phyloP scores from a whole-genome alignment of 2,888 invertebrate genomes.

The Catocala sponsa region DNA sequence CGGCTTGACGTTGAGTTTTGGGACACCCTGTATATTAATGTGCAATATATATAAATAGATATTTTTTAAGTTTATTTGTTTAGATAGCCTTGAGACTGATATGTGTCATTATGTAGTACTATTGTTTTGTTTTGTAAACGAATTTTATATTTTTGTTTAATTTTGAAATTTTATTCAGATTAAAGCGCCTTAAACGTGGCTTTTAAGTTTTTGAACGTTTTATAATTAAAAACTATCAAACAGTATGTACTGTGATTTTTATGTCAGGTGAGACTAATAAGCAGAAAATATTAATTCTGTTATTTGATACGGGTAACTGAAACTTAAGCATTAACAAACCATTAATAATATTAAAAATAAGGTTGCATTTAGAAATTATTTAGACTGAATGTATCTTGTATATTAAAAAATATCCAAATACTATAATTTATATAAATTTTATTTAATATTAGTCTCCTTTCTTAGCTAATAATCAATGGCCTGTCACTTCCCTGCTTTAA shows the following conservation, averaged over 20 bases:
- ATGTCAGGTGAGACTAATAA: constrained; percentile 18
- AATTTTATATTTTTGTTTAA: no score
- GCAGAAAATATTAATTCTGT: constrained; percentile 26
- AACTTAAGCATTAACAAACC: constrained; percentile 26
- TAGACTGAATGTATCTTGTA: constrained; percentile 12
- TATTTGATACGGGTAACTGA: constrained; percentile 26
- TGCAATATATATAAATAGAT: no score
- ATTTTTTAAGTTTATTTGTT: no score
- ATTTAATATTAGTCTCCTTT: constrained; percentile 4
- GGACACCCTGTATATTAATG: no score
- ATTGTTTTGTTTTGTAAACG: no score
- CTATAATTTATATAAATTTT: constrained; percentile 17
- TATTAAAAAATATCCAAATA: constrained; percentile 23
- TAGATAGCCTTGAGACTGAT: no score
- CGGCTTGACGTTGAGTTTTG: no score
- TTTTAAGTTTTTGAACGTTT: background rate
- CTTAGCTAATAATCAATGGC: background rate
- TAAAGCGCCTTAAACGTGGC: no score
- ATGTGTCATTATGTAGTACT: no score
- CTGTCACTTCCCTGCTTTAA: no score
- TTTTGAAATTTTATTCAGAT: no score
- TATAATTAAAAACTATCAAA: background rate
- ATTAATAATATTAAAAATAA: constrained; percentile 23
- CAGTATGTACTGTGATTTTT: background rate
- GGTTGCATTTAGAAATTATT: constrained; percentile 17